Percentiles rank a stretch among this genome's conserved stretches.
These are phyloP conservation scores for Matsumurasca onukii DNA, from an alignment of 1,140 invertebrate species.

Conservation along the genomic window DNA sequence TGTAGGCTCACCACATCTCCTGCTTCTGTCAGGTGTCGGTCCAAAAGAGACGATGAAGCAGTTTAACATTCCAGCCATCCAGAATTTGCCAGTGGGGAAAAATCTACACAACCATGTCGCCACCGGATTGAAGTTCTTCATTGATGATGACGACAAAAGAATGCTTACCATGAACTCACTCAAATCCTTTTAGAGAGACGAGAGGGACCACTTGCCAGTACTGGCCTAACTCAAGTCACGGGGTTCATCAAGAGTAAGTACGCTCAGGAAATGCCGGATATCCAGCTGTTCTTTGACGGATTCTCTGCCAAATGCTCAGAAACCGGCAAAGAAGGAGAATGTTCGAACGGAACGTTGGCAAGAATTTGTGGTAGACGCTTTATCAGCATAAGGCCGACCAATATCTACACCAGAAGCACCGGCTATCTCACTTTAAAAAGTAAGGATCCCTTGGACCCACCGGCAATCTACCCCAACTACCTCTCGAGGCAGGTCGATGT, in stretches of 20 bases:
- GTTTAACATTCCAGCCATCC: constrained; percentile 50
- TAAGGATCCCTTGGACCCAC: constrained; percentile 55
- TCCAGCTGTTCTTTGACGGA: constrained; percentile 69
- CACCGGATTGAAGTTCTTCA: constrained; percentile 47
- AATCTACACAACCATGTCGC: constrained; percentile 60
- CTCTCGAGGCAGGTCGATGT: constrained; percentile 49
- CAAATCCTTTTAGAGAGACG: constrained; percentile 47
- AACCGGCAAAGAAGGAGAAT: constrained; percentile 42
- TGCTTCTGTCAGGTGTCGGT: constrained; percentile 72
- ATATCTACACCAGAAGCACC: constrained; percentile 47
- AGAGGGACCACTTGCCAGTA: constrained; percentile 51
- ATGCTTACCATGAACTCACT: constrained; percentile 46
- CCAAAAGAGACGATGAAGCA: constrained; percentile 57
- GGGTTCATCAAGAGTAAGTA: constrained; percentile 42
- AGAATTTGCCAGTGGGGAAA: constrained; percentile 58
- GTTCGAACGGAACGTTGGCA: constrained; percentile 25
- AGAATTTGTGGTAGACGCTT: constrained; percentile 23
- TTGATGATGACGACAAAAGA: constrained; percentile 46
- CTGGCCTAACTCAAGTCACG: constrained; percentile 51
- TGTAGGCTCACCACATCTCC: constrained; percentile 68
- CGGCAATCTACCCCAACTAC: constrained; percentile 61
- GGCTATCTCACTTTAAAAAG: constrained; percentile 50
- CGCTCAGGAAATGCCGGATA: constrained; percentile 40
- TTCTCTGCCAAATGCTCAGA: constrained; percentile 61
- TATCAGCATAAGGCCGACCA: constrained; percentile 38